phyloP scores from a whole-genome alignment of 2,113 vertebrate species.

The Lampris incognitus region DNA sequence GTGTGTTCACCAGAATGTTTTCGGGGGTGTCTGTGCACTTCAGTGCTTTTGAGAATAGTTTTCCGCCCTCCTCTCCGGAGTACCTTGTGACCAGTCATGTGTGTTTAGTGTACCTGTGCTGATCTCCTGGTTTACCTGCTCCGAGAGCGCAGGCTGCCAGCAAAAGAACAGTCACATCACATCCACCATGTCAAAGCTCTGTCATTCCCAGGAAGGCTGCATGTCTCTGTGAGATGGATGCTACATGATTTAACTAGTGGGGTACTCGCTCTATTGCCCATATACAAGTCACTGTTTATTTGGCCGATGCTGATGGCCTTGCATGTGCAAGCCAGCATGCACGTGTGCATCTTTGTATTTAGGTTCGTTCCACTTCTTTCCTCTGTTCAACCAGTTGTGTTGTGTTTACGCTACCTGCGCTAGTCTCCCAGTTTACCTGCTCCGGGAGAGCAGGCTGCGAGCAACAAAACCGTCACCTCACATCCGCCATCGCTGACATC shows the following conservation, averaged over 20 bases:
- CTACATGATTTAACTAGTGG: not conserved
- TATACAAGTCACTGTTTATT: not conserved
- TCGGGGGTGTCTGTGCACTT: slow-evolving; percentile 18
- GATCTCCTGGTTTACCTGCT: slow-evolving; percentile 76
- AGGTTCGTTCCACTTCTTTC: not conserved
- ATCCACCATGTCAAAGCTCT: slow-evolving; percentile 38
- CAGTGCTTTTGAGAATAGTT: slow-evolving; percentile 35
- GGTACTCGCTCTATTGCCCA: not conserved
- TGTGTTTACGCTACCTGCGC: slow-evolving; percentile 71
- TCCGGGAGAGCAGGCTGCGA: slow-evolving; percentile 66
- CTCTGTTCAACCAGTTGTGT: slow-evolving; percentile 68
- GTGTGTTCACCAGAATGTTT: slow-evolving; percentile 37
- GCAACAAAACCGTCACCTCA: slow-evolving; percentile 51
- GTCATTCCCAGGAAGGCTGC: not conserved
- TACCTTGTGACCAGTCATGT: slow-evolving; percentile 44
- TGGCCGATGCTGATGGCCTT: not conserved
- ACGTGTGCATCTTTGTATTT: not conserved
- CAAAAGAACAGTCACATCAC: slow-evolving; percentile 43
- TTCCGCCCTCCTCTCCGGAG: slow-evolving; percentile 18
- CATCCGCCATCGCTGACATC: slow-evolving; percentile 22
- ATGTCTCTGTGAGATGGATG: slow-evolving; percentile 1
- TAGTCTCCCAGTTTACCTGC: slow-evolving; percentile 71
- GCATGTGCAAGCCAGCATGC: not conserved
- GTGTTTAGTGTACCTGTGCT: slow-evolving; percentile 68
- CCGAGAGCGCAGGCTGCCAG: slow-evolving; percentile 59